Base-by-base conservation (phyloP, 2,888 invertebrate genomes). In the Embidobia sp. region DNA sequence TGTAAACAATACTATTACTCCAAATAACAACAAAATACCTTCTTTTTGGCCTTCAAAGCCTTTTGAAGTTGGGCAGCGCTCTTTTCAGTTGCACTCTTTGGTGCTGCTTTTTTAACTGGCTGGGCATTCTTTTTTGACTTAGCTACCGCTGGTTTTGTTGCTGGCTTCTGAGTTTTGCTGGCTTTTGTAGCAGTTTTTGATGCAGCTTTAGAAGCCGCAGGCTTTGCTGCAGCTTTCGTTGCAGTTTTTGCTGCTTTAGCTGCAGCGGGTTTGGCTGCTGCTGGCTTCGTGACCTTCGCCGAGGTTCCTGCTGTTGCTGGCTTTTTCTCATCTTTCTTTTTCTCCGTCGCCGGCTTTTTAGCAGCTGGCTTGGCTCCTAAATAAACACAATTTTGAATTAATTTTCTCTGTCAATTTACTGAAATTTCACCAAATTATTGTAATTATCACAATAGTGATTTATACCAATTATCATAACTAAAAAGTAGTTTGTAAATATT, bases 41-140 rank as follows among this genome's bases (percentile, higher is more conserved):
- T 97, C 84, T 94, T 95, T 90, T 96, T 96, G 11, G 95, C 93
- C 89, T 95, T 96, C 80, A 95, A 93, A 66, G 97, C 97, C 87
- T 95, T 96, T 53, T 93, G 91, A 77, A 95, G 92, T 53, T 92
- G 90, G 49, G 92, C 90, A 33, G 90, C 88, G 72, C 18, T 27
- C 31, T 64, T 64, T 0, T 49, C 90, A 87, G 80, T 91, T 55
- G 91, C 91, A 66, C 85, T 86, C 64, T 90, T 90, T 0, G 88
- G 82, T 7, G 86, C 86, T 73, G 87, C 85, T 74, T 89, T 90
- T 78, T 90, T 89, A 0, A 82, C 48, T 22, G 91, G 90, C 0
- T 91, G 90, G 8, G 91, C 91, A 89, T 90, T 91, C 74, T 90
- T 91, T 83, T 93, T 92, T 2, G 91, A 89, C 67, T 90, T 90